These are phyloP conservation scores for Hemicordylus capensis DNA, from an alignment of 2,113 vertebrate species.

Conservation along the genomic window DNA sequence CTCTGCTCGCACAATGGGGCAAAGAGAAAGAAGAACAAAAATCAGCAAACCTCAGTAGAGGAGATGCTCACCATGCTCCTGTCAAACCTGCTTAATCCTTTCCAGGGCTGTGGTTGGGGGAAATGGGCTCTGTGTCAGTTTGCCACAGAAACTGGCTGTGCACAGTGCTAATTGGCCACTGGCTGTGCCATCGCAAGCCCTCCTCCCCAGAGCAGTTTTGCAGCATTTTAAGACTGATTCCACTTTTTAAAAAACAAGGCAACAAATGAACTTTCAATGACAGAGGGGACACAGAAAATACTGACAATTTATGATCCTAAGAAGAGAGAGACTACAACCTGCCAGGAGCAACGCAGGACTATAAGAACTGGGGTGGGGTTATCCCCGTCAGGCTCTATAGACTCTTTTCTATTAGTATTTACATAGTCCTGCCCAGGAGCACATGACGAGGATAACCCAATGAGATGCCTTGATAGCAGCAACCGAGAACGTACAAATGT, in stretches of 20 bases:
- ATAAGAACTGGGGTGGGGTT: no score
- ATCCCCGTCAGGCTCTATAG: no score
- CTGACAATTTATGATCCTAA: no score
- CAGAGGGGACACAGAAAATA: no score
- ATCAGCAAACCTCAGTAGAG: background rate
- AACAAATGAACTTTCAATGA: background rate
- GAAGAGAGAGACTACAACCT: no score
- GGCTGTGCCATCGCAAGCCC: background rate
- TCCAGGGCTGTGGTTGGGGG: no score
- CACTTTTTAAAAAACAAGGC: background rate
- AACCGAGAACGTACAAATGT: no score
- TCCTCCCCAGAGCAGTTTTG: background rate
- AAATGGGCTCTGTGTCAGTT: background rate
- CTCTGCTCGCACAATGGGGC: slow-evolving; percentile 49
- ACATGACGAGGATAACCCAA: no score
- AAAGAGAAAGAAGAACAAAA: background rate
- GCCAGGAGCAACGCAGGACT: no score
- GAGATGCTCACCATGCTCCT: background rate
- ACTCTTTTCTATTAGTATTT: no score
- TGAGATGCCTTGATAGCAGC: no score
- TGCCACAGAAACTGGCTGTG: background rate
- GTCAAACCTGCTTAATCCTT: background rate
- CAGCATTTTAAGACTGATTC: background rate
- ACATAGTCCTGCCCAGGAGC: no score
- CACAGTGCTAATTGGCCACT: background rate